A percentile compares a stretch with the other conserved stretches of the same genome.
Conservation (phyloP, 2,888 invertebrate genomes). For the Eudasyphora cyanicolor region DNA sequence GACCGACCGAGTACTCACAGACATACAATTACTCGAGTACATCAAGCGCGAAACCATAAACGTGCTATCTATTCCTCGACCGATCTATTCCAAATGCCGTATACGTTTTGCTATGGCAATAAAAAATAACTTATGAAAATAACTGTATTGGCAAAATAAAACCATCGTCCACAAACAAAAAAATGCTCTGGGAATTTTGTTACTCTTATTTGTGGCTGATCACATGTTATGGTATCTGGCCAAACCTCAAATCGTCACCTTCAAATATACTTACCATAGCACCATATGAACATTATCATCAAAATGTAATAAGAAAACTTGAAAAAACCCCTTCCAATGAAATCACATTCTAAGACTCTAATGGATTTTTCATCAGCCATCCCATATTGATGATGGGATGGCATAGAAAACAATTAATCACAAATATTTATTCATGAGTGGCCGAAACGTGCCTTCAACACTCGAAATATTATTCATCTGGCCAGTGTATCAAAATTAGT, state of each 20-base stretch:
- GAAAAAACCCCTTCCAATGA: too few species aligned
- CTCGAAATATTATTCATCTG: too few species aligned
- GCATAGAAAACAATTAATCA: neutral
- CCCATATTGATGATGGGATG: neutral
- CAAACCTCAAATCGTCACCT: constrained; percentile 9
- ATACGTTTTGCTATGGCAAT: constrained; percentile 11
- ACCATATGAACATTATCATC: neutral
- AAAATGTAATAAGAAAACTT: neutral
- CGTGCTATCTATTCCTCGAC: neutral
- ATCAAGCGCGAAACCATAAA: constrained; percentile 16
- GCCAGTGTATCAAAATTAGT: too few species aligned
- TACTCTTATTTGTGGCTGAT: too few species aligned
- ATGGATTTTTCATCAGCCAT: neutral
- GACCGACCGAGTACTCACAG: neutral
- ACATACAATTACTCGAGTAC: constrained; percentile 19
- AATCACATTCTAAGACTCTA: neutral
- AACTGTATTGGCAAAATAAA: constrained; percentile 34
- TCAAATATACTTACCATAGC: too few species aligned
- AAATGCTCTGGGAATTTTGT: neutral
- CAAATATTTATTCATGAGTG: neutral
- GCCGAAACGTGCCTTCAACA: neutral
- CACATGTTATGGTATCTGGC: neutral
- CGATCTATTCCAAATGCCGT: neutral
- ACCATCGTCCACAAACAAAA: neutral
- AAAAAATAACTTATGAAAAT: constrained; percentile 38